phyloP scores from a whole-genome alignment of 2,113 vertebrate genomes.

The Maccullochella peelii region DNA sequence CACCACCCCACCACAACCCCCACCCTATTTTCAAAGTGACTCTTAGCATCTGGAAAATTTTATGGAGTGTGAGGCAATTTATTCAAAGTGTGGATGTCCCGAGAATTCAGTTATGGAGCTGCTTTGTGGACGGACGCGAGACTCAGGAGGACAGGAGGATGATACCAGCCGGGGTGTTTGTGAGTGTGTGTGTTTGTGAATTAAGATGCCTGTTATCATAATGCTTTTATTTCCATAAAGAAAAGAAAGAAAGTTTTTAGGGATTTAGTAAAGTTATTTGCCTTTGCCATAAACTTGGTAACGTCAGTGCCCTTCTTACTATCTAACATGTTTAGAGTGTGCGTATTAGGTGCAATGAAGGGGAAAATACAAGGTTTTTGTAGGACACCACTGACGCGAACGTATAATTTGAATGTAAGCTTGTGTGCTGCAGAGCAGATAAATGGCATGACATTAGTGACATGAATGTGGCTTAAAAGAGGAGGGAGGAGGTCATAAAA shows the following conservation, averaged over 20 bases:
- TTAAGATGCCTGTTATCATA: not conserved
- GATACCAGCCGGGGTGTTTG: not conserved
- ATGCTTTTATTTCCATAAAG: not conserved
- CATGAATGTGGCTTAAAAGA: conserved; percentile 24
- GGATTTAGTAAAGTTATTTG: not conserved
- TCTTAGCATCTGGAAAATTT: conserved; percentile 73
- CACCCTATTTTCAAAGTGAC: conserved; percentile 70
- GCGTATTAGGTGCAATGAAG: not conserved
- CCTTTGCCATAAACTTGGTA: not conserved
- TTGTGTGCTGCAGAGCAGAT: conserved; percentile 35
- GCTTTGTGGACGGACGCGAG: conserved; percentile 1
- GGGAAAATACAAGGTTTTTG: not conserved
- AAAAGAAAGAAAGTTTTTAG: not conserved
- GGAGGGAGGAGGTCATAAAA: conserved; percentile 56
- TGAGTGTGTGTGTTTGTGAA: not conserved
- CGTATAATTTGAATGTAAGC: not conserved
- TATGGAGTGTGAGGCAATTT: conserved; percentile 76
- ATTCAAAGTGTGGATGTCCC: conserved; percentile 60
- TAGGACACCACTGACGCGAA: not conserved
- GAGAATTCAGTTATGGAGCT: conserved; percentile 49
- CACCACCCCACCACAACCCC: not conserved
- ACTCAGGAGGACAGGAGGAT: conserved; percentile 13
- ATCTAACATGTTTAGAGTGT: not conserved
- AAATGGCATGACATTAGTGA: conserved; percentile 33
- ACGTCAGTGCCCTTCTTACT: not conserved